Evolutionary conservation across 1,140 invertebrate genomes (phyloP), one percentile per base, ranked within the genome.

Genomic region (Brachionus angularis): DNA sequence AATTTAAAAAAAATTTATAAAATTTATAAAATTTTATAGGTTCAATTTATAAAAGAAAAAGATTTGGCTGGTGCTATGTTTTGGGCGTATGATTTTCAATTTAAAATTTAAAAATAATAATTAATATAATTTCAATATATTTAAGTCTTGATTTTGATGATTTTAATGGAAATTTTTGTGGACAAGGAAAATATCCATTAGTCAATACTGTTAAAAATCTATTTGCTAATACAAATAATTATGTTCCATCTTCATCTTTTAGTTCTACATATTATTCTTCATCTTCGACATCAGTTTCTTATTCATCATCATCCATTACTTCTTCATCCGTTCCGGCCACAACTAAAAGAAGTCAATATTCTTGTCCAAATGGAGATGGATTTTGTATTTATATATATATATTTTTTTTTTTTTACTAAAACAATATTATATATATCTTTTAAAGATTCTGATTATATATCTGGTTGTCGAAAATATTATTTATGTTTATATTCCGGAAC

Each of bases 1-100:
- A n/a, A n/a, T n/a, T n/a, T n/a, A 47, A 47, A 47, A n/a, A 47
- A 18, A 23, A 12, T 25, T 34, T 33, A 49, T 23, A 21, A 7
- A 21, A 46, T n/a, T 21, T 5, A 14, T 14, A 8, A 18, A 5
- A 18, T 0, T 8, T 36, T 21, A 23, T 8, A 77, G 93, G 91
- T 91, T 85, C 86, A 88, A 50, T 97, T 91, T 42, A 47, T 61
- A 7, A 39, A 29, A 25, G 21, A 71, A 44, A 23, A 46, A 36
- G 34, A 53, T 44, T 16, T 71, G 23, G 70, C 50, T 55, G 70
- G 70, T 21, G 70, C 53, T 2, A 71, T 71, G 70, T 42, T 71
- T 42, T 71, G 70, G 70, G 46, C 53, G 46, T 44, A 96, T 0
- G 92, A 96, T 75, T 92, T 95, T 23, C 21, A n/a, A 47, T n/a